phyloP scores from a whole-genome alignment of 1,140 invertebrate genomes.

The Bursaphelenchus mucronatus region DNA sequence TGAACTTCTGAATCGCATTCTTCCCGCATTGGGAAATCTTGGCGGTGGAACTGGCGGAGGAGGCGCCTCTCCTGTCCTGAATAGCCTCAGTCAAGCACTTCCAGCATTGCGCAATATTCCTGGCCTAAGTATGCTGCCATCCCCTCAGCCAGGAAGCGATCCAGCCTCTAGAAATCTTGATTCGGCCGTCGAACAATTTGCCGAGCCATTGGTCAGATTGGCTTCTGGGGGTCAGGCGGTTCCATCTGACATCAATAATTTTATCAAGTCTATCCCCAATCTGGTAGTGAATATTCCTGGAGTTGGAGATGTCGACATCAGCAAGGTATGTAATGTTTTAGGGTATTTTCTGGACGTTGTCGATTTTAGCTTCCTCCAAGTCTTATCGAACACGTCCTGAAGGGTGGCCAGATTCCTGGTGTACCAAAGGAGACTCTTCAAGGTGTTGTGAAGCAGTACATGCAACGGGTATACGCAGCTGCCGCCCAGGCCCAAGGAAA shows the following conservation, averaged over 20 bases:
- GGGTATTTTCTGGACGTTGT: conserved; percentile 3
- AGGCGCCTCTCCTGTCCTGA: conserved; percentile 22
- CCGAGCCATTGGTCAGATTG: conserved; percentile 49
- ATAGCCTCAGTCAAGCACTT: conserved; percentile 33
- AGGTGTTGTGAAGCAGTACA: conserved; percentile 51
- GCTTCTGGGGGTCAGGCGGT: conserved; percentile 44
- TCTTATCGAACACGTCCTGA: conserved; percentile 51
- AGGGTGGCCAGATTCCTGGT: conserved; percentile 56
- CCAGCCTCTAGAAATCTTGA: conserved; percentile 19
- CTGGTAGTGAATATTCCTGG: conserved; percentile 57
- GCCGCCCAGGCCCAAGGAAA: conserved; percentile 37
- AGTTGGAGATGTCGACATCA: conserved; percentile 53
- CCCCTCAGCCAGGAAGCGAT: not conserved
- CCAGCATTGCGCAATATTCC: conserved; percentile 35
- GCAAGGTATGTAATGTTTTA: conserved; percentile 33
- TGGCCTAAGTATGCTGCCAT: conserved; percentile 21
- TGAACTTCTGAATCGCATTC: conserved; percentile 20
- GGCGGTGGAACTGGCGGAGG: conserved; percentile 9
- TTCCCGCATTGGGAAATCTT: conserved; percentile 21
- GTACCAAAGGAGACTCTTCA: conserved; percentile 55
- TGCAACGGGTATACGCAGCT: conserved; percentile 44
- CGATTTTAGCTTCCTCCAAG: conserved; percentile 39
- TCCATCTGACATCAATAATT: conserved; percentile 41
- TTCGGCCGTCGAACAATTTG: conserved; percentile 40
- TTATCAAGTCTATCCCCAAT: conserved; percentile 50